Percentiles rank a stretch among this genome's conserved stretches.
Evolutionary conservation across 2,888 invertebrate species (phyloP).

Genomic region (Drosophila koepferae): DNA sequence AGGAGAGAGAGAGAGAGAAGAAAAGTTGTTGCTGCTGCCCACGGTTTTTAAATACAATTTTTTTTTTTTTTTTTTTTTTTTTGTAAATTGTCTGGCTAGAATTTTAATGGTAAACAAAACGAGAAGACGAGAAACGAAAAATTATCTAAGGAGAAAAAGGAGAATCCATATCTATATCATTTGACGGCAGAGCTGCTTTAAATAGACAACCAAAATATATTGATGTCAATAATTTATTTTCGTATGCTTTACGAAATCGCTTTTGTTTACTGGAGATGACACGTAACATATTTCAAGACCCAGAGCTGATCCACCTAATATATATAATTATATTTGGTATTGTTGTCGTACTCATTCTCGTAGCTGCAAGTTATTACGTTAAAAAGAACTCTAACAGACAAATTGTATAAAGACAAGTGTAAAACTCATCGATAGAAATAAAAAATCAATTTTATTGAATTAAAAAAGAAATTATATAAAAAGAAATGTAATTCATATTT

Average conservation of each 20-base stretch:
- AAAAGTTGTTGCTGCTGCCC: conserved; percentile 36
- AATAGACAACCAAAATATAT: conserved; percentile 74
- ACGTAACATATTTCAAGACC: not conserved
- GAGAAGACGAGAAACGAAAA: not conserved
- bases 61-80: conserved; percentile 12
- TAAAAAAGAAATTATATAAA: not conserved
- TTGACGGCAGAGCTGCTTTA: conserved; percentile 58
- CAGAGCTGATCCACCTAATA: not conserved
- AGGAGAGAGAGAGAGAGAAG: not conserved
- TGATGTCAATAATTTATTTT: conserved; percentile 45
- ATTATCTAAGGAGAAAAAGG: conserved; percentile 1
- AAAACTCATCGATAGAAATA: not conserved
- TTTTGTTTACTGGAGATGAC: not conserved
- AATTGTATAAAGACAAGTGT: not conserved
- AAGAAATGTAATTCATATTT: too few species aligned
- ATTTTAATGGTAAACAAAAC: conserved; percentile 77
- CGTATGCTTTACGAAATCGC: not conserved
- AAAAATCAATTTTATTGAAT: not conserved
- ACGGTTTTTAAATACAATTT: conserved; percentile 73
- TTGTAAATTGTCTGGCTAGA: conserved; percentile 74
- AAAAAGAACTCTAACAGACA: not conserved
- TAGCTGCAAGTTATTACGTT: not conserved
- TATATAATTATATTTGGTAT: not conserved
- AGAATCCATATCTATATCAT: conserved; percentile 23
- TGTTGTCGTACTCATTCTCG: not conserved